These are phyloP conservation scores for Thymallus thymallus DNA, from an alignment of 2,113 vertebrate species.

Conservation along the genomic window DNA sequence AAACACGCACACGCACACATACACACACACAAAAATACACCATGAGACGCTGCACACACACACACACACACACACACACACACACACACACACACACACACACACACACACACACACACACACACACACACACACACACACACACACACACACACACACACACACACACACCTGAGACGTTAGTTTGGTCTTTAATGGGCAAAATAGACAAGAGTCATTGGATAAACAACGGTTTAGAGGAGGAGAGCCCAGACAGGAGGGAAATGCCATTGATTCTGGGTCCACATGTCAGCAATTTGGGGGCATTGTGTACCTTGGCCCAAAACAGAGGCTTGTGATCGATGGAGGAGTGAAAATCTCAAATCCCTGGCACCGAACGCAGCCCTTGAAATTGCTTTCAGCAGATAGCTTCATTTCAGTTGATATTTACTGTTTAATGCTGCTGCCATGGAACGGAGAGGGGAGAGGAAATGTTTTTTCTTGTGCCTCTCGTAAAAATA, in stretches of 20 bases:
- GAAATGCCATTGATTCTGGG: slow-evolving; percentile 79
- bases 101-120: no score
- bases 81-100: no score
- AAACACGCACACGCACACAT: no score
- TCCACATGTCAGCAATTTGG: slow-evolving; percentile 99
- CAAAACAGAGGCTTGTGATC: slow-evolving; percentile 88
- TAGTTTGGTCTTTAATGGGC: slow-evolving; percentile 52
- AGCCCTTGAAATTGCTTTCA: slow-evolving; percentile 95
- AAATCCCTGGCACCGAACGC: slow-evolving; percentile 82
- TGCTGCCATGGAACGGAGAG: slow-evolving; percentile 38
- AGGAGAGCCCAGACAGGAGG: slow-evolving; percentile 70
- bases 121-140: no score
- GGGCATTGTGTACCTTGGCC: slow-evolving; percentile 98
- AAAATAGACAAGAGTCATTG: slow-evolving; percentile 76
- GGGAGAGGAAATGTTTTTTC: slow-evolving; percentile 64
- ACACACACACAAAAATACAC: no score
- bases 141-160: no score
- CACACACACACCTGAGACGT: slow-evolving; percentile 19
- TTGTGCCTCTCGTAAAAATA: slow-evolving; percentile 67
- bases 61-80: no score
- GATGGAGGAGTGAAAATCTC: slow-evolving; percentile 94
- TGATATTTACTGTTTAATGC: slow-evolving; percentile 89
- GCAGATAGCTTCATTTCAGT: slow-evolving; percentile 87
- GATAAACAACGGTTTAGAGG: slow-evolving; percentile 86
- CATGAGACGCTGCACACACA: no score